phyloP scores from a whole-genome alignment of 2,888 invertebrate species.

The Spialia ferax region DNA sequence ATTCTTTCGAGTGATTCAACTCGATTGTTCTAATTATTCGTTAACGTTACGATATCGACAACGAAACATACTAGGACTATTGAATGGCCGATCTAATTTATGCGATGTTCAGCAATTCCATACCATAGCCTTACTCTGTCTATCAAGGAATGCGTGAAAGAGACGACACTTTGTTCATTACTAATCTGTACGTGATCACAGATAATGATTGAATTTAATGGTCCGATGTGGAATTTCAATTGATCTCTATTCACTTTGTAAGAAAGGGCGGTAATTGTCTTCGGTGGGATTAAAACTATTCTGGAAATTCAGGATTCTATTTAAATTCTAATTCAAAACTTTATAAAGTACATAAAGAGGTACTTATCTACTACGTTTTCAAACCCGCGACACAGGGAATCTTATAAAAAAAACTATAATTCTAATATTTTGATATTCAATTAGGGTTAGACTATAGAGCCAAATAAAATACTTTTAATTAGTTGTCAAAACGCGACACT shows the following conservation, averaged over 20 bases:
- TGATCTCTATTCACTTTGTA: slow-evolving; percentile 4
- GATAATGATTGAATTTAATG: slow-evolving; percentile 34
- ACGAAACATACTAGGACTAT: neutral
- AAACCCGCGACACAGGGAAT: too few species aligned
- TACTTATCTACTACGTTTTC: too few species aligned
- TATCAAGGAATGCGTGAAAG: slow-evolving; percentile 21
- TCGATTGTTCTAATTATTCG: neutral
- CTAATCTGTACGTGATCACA: slow-evolving; percentile 34
- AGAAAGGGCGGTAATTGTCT: slow-evolving; percentile 9
- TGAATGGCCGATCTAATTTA: slow-evolving; percentile 25
- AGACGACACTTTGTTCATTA: slow-evolving; percentile 23
- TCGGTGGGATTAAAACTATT: slow-evolving; percentile 3
- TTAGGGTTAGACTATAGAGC: too few species aligned
- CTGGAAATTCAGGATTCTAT: too few species aligned
- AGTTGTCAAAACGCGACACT: too few species aligned
- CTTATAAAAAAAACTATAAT: too few species aligned
- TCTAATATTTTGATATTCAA: too few species aligned
- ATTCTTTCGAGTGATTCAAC: too few species aligned
- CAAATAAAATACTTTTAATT: too few species aligned
- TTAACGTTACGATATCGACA: slow-evolving; percentile 4
- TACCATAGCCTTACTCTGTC: slow-evolving; percentile 21
- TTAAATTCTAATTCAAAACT: too few species aligned
- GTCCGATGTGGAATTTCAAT: slow-evolving; percentile 21
- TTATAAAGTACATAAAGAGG: too few species aligned
- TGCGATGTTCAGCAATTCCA: slow-evolving; percentile 27